Evolutionary conservation across 2,113 vertebrate species (phyloP).

Genomic region (Odobenus rosmarus): DNA sequence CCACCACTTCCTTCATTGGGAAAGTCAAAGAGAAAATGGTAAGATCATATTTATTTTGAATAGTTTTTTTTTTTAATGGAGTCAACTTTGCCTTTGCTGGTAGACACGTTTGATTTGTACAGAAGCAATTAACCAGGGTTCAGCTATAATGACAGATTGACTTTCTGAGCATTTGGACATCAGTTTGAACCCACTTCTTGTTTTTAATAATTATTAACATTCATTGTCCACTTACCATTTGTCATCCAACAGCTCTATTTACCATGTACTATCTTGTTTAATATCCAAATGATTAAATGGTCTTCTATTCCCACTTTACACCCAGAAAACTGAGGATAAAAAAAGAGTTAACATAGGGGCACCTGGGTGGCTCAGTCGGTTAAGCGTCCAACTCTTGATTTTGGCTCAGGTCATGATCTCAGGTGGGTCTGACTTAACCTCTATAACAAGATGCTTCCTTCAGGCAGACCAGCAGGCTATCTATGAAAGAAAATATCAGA

Average conservation of each 20-base stretch:
- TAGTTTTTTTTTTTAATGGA: neutral
- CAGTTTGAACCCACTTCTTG: neutral
- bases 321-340: slow-evolving; percentile 7
- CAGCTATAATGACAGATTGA: neutral
- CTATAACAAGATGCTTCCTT: neutral
- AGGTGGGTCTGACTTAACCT: neutral
- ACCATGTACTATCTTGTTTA: neutral
- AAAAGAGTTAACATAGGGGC: neutral
- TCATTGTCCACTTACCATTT: neutral
- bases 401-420: no score
- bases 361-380: neutral
- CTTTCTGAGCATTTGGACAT: neutral
- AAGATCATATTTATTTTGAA: neutral
- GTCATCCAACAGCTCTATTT: neutral
- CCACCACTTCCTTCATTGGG: slow-evolving; percentile 1
- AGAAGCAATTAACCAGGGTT: neutral
- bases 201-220: neutral
- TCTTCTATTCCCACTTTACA: slow-evolving; percentile 36
- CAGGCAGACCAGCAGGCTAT: neutral
- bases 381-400: neutral
- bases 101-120: neutral
- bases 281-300: neutral
- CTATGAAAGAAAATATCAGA: slow-evolving; percentile 21
- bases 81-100: neutral
- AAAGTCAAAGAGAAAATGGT: neutral